Percentiles rank a stretch among this genome's conserved stretches.
phyloP scores from a whole-genome alignment of 2,797 vertebrate genomes.

The Chrysolophus pictus region DNA sequence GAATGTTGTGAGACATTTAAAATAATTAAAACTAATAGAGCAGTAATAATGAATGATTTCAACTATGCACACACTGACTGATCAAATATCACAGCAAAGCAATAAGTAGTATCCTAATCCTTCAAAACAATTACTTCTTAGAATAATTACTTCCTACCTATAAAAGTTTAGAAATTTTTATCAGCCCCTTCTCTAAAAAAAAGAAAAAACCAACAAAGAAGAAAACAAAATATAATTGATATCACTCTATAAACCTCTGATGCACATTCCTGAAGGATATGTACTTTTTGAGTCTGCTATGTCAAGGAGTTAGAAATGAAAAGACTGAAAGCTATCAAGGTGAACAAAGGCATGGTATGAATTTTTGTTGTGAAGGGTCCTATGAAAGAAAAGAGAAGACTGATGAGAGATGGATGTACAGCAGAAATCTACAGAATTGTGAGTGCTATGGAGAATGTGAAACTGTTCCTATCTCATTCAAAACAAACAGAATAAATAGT shows the following conservation, averaged over 20 bases:
- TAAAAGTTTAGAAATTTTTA: neutral
- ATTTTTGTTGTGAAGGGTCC: neutral
- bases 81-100: neutral
- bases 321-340: neutral
- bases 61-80: neutral
- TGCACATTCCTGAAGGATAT: neutral
- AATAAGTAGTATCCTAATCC: neutral
- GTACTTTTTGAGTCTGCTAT: neutral
- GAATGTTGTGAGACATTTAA: neutral
- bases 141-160: neutral
- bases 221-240: neutral
- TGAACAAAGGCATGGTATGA: neutral
- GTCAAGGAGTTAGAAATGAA: neutral
- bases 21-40: constrained; percentile 1
- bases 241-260: neutral
- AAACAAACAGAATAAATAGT: neutral
- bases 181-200: neutral
- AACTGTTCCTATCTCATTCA: no score
- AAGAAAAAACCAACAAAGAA: neutral
- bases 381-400: neutral
- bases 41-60: neutral
- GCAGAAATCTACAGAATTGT: neutral
- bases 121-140: neutral
- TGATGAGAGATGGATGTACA: neutral
- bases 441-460: neutral